These are phyloP conservation scores for Galeopsomyia nigrocyanea DNA, from an alignment of 2,888 invertebrate genomes.

Conservation along the genomic window DNA sequence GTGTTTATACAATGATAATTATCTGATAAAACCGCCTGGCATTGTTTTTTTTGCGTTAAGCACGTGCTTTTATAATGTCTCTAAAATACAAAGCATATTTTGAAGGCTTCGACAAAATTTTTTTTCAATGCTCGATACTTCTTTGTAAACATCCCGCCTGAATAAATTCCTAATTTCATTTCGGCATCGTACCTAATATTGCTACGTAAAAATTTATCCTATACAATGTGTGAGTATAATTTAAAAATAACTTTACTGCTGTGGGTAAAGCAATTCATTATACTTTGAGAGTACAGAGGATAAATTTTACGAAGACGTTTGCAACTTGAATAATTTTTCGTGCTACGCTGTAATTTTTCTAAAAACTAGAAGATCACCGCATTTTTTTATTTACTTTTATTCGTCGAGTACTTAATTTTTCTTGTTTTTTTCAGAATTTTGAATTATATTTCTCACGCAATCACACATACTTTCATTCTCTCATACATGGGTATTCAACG, in stretches of 20 bases:
- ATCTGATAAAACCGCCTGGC: no score
- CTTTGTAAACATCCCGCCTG: constrained; percentile 30
- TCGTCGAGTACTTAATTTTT: background rate
- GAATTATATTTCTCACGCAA: constrained; percentile 7
- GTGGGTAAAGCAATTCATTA: constrained; percentile 32
- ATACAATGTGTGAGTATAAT: constrained; percentile 20
- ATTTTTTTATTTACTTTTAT: constrained; percentile 11
- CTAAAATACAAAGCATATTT: background rate
- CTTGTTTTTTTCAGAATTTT: constrained; percentile 23
- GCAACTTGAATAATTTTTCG: constrained; percentile 21
- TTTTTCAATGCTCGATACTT: background rate
- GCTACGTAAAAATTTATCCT: constrained; percentile 43
- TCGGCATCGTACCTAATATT: constrained; percentile 26
- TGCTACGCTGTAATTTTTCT: constrained; percentile 15
- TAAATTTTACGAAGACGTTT: constrained; percentile 33
- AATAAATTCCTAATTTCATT: constrained; percentile 32
- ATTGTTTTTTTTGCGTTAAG: no score
- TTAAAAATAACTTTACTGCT: constrained; percentile 21
- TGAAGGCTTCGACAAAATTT: background rate
- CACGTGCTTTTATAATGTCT: no score
- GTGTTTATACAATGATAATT: constrained; percentile 1
- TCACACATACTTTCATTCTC: background rate
- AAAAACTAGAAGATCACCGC: constrained; percentile 21
- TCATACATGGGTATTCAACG: constrained; percentile 7
- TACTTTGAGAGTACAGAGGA: constrained; percentile 25